Percentiles rank a stretch among this genome's conserved stretches.
Evolutionary conservation across 1,140 invertebrate species (phyloP).

Genomic region (Tetraneura akinire): DNA sequence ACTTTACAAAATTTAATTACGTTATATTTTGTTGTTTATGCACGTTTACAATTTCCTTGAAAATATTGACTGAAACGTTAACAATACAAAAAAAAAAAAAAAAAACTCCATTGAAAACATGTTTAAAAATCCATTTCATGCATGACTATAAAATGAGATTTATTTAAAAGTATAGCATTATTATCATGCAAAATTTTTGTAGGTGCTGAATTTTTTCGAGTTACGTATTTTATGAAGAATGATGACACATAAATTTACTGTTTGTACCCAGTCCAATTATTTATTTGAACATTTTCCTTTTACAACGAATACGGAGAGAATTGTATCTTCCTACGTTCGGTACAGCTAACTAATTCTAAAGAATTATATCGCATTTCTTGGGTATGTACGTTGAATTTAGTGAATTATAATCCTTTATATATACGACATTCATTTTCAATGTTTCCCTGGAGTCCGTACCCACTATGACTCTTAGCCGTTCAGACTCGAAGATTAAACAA

Average conservation of each 20-base stretch:
- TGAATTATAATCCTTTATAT: conserved; percentile 6
- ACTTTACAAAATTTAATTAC: not conserved
- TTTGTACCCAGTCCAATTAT: no score
- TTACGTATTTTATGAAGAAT: not conserved
- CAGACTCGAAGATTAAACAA: not conserved
- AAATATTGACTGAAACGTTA: not conserved
- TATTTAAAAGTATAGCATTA: not conserved
- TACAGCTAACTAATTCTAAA: not conserved
- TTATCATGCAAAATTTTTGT: not conserved
- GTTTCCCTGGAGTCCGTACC: not conserved
- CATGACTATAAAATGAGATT: not conserved
- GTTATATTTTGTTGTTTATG: not conserved
- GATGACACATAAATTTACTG: not conserved
- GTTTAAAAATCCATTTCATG: not conserved
- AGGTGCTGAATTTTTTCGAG: not conserved
- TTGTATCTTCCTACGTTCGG: not conserved
- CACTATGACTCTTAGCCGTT: no score
- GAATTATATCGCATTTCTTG: not conserved
- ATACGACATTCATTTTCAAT: conserved; percentile 6
- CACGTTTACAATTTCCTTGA: not conserved
- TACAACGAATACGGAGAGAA: not conserved
- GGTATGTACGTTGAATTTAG: not conserved
- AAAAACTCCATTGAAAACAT: not conserved
- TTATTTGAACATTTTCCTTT: not conserved
- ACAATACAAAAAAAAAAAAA: not conserved